Base-by-base conservation (phyloP, 2,888 invertebrate genomes). In the Barypeithes pellucidus region DNA sequence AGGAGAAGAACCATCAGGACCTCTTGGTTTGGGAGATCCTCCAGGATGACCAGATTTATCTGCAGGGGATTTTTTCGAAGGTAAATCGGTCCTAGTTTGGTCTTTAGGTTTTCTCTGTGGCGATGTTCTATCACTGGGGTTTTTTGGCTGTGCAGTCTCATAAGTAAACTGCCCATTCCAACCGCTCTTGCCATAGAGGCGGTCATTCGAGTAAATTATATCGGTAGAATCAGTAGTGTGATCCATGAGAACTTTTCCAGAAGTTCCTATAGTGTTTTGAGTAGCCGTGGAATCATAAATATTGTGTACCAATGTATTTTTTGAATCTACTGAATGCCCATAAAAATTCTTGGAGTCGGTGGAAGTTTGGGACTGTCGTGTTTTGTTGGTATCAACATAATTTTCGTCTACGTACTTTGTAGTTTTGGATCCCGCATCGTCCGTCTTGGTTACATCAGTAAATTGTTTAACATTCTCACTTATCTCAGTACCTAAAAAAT, bases 181-280 rank as follows among this genome's bases (percentile, higher is more conserved):
- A 5, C 84, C 85, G 41, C 84, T 84, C 79, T 86, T 87, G 22
- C 85, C 85, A 75, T 85, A 85, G 68, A 82, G 84, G 60, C 85
- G 79, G 62, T 86, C 85, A 77, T 85, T 84, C 45, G 85, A 85
- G 77, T 82, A 85, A 62, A 85, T 77, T 24, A 84, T 76, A 78
- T 86, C 84, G 33, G 80, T 84, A 16, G 80, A 79, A 80, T 89
- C 88, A n/a, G 82, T 85, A 67, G 87, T 81, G 61, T 78, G 75
- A 78, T 88, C 88, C 80, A 87, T 86, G 78, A 88, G 86, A 77
- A 89, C 87, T 54, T 84, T 87, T 4, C 87, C 87, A 76, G 70
- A 81, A n/a, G 83, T 82, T 45, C 85, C 85, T 45, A 85, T 86
- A 14, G 84, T 84, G 67, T 85, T 86, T 77, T 86, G 85, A 7